These are phyloP conservation scores for Sarcophilus harrisii DNA, from an alignment of 2,797 vertebrate species.

Conservation along the genomic window DNA sequence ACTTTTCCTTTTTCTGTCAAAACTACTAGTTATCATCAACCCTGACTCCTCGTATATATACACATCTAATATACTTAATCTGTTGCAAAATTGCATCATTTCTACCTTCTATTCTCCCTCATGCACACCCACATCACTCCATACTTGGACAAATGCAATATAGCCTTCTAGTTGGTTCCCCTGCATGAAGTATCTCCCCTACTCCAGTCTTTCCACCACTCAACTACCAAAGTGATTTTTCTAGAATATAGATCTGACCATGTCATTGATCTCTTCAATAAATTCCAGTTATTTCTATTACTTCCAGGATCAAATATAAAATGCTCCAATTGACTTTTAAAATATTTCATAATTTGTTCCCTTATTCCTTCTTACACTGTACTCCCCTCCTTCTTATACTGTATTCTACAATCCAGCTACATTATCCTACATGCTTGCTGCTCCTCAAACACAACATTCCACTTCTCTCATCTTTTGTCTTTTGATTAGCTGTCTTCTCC, in stretches of 20 bases:
- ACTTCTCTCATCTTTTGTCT: neutral
- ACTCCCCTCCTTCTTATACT: neutral
- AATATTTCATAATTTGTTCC: neutral
- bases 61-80: neutral
- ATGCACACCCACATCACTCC: neutral
- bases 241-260: neutral
- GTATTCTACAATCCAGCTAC: neutral
- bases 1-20: neutral
- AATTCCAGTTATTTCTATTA: neutral
- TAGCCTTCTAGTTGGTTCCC: neutral
- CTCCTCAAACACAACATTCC: neutral
- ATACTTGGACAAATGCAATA: neutral
- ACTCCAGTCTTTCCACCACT: neutral
- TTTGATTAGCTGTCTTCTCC: neutral
- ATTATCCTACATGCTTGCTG: neutral
- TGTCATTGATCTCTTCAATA: neutral
- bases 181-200: neutral
- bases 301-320: neutral
- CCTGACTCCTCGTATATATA: neutral
- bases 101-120: neutral
- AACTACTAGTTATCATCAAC: neutral
- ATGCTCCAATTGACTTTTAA: neutral
- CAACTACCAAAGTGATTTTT: neutral
- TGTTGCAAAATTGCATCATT: neutral
- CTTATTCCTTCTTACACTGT: conserved; percentile 27